These are phyloP conservation scores for Lepidocolaptes lacrymiger DNA, from an alignment of 2,797 vertebrate species.

Conservation along the genomic window DNA sequence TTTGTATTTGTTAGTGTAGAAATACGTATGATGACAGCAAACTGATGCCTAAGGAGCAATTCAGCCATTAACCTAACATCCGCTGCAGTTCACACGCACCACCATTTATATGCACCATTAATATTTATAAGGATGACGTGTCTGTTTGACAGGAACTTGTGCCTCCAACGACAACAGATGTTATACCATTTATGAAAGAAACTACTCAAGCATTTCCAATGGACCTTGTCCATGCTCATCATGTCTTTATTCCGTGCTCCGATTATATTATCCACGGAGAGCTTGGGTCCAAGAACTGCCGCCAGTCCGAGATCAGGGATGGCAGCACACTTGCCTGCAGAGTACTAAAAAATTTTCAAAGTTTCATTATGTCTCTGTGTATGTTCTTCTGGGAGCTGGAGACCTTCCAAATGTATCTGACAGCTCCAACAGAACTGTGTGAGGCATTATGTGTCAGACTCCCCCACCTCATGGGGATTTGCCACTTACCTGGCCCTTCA, in stretches of 20 bases:
- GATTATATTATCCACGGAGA: neutral
- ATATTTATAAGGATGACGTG: slow-evolving; percentile 57
- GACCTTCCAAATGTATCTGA: neutral
- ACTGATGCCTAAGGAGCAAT: slow-evolving; percentile 1
- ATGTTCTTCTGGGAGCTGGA: neutral
- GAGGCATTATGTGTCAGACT: neutral
- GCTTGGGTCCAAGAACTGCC: neutral
- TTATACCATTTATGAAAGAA: slow-evolving; percentile 39
- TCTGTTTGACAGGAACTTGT: slow-evolving; percentile 40
- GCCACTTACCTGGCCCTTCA: neutral
- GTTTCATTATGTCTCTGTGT: neutral
- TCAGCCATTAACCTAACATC: slow-evolving; percentile 12
- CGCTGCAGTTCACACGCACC: neutral
- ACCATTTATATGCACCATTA: slow-evolving; percentile 14
- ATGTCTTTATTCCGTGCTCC: slow-evolving; percentile 4
- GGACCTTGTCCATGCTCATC: slow-evolving; percentile 22
- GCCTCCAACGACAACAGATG: slow-evolving; percentile 52
- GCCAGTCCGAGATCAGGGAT: neutral
- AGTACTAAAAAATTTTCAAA: neutral
- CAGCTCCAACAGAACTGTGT: neutral
- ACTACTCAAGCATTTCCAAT: slow-evolving; percentile 55
- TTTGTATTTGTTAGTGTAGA: slow-evolving; percentile 17
- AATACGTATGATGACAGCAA: neutral
- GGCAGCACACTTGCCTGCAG: neutral
- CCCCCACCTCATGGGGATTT: neutral